Base-by-base conservation (phyloP, 2,888 invertebrate genomes). In the Proisotoma minuta region DNA sequence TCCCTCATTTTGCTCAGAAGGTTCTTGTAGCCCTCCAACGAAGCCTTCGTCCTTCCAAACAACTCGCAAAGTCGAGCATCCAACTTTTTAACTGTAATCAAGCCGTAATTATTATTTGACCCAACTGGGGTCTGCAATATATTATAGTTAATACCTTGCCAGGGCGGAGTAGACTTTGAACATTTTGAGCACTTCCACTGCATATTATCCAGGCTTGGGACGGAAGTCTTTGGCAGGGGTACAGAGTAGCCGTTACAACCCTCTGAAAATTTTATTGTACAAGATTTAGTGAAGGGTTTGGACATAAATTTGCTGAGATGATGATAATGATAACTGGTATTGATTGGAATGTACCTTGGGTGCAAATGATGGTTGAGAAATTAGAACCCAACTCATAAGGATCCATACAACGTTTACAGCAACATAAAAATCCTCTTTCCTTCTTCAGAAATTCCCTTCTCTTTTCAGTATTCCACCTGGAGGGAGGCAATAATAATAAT, bases 1-100 rank as follows among this genome's bases (percentile, higher is more conserved):
- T 84, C 85, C 1, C 85, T 83, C 57, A 91, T 78, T 71, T 88
- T 86, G 52, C 83, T 82, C 8, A 88, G 75, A 2, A 90, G 77
- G n/a, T 83, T 81, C 73, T 88, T 63, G 51, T 73, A 73, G 27
- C 62, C 59, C 34, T 61, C 43, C 40, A 65, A 60, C n/a, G 63
- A 62, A 1, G 71, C 68, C 43, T 67, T 65, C 20, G 67, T 56
- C 48, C 63, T 67, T n/a, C 64, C 68, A 20, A 73, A 66, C 62
- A 68, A 64, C 60, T 73, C 73, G 23, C 69, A 69, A 8, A 73
- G 57, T 57, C 68, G 66, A 8, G 63, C 59, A 26, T 73, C 73
- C 1, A 73, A 67, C 60, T 71, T 71, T 47, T 69, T 71, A 1
- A 73, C 71, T n/a, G n/a, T n/a, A n/a, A n/a, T n/a, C n/a, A n/a